A percentile compares a stretch with the other conserved stretches of the same genome.
Conservation (phyloP, 2,888 invertebrate species). For the Aelia acuminata region DNA sequence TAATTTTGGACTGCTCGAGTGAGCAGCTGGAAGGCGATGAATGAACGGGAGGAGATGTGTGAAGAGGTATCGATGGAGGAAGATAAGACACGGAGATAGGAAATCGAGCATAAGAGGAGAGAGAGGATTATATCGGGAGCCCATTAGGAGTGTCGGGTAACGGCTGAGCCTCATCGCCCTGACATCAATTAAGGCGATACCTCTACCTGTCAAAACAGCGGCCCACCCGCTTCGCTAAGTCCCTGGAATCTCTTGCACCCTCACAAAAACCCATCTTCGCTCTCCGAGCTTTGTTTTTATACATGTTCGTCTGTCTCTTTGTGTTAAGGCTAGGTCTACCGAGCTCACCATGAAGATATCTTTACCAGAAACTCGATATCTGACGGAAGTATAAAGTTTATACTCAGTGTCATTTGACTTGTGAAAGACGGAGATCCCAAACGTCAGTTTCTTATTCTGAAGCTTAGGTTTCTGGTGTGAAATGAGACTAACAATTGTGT, state of each 20-base stretch:
- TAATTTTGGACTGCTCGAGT: conserved; percentile 23
- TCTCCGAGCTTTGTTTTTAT: conserved; percentile 7
- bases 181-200: conserved; percentile 56
- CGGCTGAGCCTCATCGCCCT: neutral
- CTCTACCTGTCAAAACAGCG: conserved; percentile 33
- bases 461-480: neutral
- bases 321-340: neutral
- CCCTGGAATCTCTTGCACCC: conserved; percentile 36
- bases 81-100: conserved; percentile 34
- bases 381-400: conserved; percentile 25
- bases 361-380: conserved; percentile 30
- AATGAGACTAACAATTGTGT: neutral
- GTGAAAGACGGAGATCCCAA: neutral
- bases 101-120: conserved; percentile 43
- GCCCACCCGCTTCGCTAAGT: conserved; percentile 42
- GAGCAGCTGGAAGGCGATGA: conserved; percentile 32
- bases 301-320: conserved; percentile 19
- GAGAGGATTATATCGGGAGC: conserved; percentile 41
- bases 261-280: conserved; percentile 39
- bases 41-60: conserved; percentile 22
- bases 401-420: conserved; percentile 16
- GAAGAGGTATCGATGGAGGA: conserved; percentile 27
- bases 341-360: conserved; percentile 9
- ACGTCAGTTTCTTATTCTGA: neutral
- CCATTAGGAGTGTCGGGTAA: conserved; percentile 52